A percentile compares a stretch with the other conserved stretches of the same genome.
phyloP scores from a whole-genome alignment of 1,140 invertebrate genomes.

The Drosophila suzukii region DNA sequence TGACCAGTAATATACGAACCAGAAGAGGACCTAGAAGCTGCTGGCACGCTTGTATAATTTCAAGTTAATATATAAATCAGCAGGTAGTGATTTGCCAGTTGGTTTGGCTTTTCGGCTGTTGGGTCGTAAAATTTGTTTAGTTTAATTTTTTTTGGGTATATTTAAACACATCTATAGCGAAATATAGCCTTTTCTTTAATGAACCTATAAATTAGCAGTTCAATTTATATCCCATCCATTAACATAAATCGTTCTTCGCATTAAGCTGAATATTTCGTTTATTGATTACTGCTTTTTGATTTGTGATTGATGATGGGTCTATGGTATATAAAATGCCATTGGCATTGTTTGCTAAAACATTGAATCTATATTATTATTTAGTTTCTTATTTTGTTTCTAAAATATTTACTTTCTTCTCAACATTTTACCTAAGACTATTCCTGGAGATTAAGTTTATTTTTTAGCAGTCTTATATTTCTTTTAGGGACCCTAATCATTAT shows the following conservation, averaged over 20 bases:
- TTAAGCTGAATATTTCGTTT: constrained; percentile 1
- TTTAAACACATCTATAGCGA: not conserved
- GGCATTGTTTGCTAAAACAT: not conserved
- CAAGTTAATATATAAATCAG: constrained; percentile 73
- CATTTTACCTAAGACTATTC: too few species aligned
- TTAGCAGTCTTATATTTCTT: too few species aligned
- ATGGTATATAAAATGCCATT: not conserved
- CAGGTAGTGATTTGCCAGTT: constrained; percentile 64
- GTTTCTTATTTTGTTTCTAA: too few species aligned
- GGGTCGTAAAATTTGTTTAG: constrained; percentile 5
- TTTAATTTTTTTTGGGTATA: constrained; percentile 10
- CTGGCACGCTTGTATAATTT: constrained; percentile 57
- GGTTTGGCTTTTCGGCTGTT: constrained; percentile 3
- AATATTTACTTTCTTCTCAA: too few species aligned
- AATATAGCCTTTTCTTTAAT: not conserved
- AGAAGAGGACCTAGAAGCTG: not conserved
- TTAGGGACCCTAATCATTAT: too few species aligned
- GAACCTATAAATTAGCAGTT: not conserved
- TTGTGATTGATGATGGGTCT: constrained; percentile 10
- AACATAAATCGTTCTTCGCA: constrained; percentile 17
- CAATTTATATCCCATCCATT: not conserved
- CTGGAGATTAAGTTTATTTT: too few species aligned
- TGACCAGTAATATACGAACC: constrained; percentile 23
- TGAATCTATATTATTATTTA: not conserved
- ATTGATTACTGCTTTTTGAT: constrained; percentile 19